Base-by-base conservation (phyloP, 2,888 invertebrate species). In the Drosophila limbata region DNA sequence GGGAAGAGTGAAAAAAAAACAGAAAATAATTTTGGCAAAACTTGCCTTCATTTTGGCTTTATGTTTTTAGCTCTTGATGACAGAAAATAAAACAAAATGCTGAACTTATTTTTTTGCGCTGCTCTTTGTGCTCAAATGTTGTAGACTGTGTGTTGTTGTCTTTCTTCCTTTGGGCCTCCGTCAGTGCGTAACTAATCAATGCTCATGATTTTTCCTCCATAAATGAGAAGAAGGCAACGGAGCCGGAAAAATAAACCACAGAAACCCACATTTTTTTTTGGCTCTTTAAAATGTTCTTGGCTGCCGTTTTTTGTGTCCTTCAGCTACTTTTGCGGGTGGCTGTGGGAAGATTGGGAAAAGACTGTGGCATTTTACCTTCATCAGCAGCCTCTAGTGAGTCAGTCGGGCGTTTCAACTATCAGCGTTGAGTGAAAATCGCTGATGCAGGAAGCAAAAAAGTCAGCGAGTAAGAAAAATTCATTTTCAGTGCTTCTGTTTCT, bases 391-490 rank as follows among this genome's bases (percentile, higher is more conserved):
- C 71, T 67, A 67, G 69, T 64, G 69, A 66, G 68, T 51, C 84
- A 77, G 76, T 68, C 61, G 71, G 64, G 45, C 79, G 59, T 67
- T 75, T 71, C 67, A 85, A 78, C 86, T 84, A 84, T 84, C 83
- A 88, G 79, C 75, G 84, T 71, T 87, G 82, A 84, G 77, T 75
- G 64, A 82, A 89, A 88, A 77, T 85, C 82, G 82, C 84, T 85
- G 89, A 85, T 87, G 84, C 89, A 77, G 66, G 47, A 44, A 71
- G 71, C 40, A 66, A 42, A 66, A 67, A 69, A 39, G 8, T 8
- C 50, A 60, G 35, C 25, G 21, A 47, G 33, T 19, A 64, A 64
- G 62, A 51, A 80, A 88, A 71, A 75, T 61, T n/a, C 17, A 60
- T 75, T 73, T 70, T 37, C 70, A 48, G 51, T 51, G 69, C 53